These are phyloP conservation scores for Rhorus exstirpatorius DNA, from an alignment of 2,888 invertebrate species.

Conservation along the genomic window DNA sequence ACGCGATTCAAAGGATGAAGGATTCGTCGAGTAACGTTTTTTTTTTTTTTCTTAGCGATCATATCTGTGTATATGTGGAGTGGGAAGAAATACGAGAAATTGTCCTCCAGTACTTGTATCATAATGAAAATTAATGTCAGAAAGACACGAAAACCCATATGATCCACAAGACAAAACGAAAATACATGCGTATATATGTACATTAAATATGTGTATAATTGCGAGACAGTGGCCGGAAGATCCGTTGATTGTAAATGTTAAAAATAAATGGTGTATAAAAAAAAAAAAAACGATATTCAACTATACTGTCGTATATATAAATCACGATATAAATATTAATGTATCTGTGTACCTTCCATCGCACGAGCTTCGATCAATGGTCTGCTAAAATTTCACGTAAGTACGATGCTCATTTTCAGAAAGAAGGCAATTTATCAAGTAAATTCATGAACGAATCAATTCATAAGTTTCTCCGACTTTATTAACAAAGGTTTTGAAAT, in stretches of 20 bases:
- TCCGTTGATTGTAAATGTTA: slow-evolving; percentile 86
- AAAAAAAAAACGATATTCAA: slow-evolving; percentile 66
- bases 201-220: slow-evolving; percentile 83
- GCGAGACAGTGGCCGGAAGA: slow-evolving; percentile 76
- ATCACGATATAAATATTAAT: slow-evolving; percentile 73
- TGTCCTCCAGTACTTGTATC: slow-evolving; percentile 52
- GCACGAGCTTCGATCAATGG: slow-evolving; percentile 3
- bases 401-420: slow-evolving; percentile 23
- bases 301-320: slow-evolving; percentile 21
- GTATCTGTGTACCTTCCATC: slow-evolving; percentile 6
- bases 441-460: neutral
- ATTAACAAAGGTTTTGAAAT: slow-evolving; percentile 80
- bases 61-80: slow-evolving; percentile 17
- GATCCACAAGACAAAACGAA: slow-evolving; percentile 44
- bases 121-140: slow-evolving; percentile 49
- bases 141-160: slow-evolving; percentile 28
- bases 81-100: slow-evolving; percentile 19
- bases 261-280: slow-evolving; percentile 85
- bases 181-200: slow-evolving; percentile 71
- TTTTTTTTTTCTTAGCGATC: slow-evolving; percentile 31
- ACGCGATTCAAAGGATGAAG: neutral
- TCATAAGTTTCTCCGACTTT: neutral
- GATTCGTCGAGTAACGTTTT: slow-evolving; percentile 27
- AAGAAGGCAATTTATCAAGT: neutral
- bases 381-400: slow-evolving; percentile 44